Evolutionary conservation across 2,113 vertebrate species (phyloP), one percentile per base, ranked within the genome.

Genomic region (Halichoeres trimaculatus): DNA sequence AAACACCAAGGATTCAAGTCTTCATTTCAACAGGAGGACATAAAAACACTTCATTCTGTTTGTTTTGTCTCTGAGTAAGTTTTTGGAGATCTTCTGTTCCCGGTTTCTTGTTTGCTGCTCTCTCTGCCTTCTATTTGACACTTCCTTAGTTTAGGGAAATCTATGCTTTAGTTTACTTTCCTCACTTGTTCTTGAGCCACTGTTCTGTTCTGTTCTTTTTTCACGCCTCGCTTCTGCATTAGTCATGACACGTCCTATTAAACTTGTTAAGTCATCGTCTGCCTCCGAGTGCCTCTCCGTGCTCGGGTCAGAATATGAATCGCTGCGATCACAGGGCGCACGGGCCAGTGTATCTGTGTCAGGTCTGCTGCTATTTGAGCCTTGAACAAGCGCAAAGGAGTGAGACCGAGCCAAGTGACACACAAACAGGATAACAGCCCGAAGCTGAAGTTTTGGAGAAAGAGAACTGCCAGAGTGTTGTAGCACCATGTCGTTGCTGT

Each of bases 311-410:
- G 20, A 57, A 48, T 66, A 26, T 34, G 54, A 65, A 70, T 71
- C 14, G 12, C 20, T 53, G 19, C 9, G 8, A 35, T 71, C 38
- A 20, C 54, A 17, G 52, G 40, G 38, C 50, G 10, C 57, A 38
- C 45, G 45, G 74, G 36, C 50, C 50, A 5, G 24, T 19, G 76
- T 67, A 41, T 85, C 40, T 61, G 69, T 80, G 79, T 81, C 81
- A 62, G 65, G 80, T 67, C 78, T 43, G 76, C 35, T 66, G 63
- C 62, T 43, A 16, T 65, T 68, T 9, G 47, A 77, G 76, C 84
- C 26, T 68, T 43, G 83, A 88, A 90, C 78, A 54, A 76, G 80
- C 20, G 66, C 66, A 58, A 6, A 80, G 69, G 72, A 70, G 70
- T 36, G 70, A 76, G 65, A 60, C 59, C 2, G 26, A 69, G 74